These are phyloP conservation scores for Nemurella pictetii DNA, from an alignment of 2,888 invertebrate genomes.

Conservation along the genomic window DNA sequence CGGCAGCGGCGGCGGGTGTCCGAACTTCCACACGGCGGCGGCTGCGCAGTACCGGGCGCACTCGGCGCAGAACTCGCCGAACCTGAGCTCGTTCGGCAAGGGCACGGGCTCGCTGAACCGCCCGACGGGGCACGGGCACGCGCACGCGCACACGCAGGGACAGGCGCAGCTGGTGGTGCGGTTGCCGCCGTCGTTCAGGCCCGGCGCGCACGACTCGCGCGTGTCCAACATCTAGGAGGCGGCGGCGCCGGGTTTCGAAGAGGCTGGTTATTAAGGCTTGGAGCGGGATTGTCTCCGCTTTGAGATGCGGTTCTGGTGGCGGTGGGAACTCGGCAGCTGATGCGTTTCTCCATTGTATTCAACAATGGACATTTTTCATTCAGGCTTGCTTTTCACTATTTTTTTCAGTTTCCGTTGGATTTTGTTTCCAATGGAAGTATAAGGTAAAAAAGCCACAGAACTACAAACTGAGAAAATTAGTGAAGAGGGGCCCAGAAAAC, in stretches of 20 bases:
- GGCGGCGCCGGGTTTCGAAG: not conserved
- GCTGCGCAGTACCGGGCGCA: not conserved
- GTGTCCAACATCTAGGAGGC: not conserved
- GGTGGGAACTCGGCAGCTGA: not conserved
- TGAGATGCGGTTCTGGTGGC: not conserved
- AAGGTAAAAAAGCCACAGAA: too few species aligned
- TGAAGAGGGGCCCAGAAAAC: too few species aligned
- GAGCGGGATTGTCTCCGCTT: not conserved
- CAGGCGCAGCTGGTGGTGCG: conserved; percentile 51
- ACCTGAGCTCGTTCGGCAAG: conserved; percentile 27
- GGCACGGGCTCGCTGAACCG: conserved; percentile 30
- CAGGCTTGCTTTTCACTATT: too few species aligned
- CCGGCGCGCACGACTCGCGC: conserved; percentile 6
- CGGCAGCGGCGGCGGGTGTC: not conserved
- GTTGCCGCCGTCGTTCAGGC: conserved; percentile 46
- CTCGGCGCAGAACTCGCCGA: conserved; percentile 26
- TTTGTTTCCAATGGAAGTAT: too few species aligned
- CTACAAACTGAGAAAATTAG: too few species aligned
- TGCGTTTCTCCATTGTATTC: too few species aligned
- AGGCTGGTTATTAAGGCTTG: too few species aligned
- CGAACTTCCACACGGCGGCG: conserved; percentile 4
- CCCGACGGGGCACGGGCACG: not conserved
- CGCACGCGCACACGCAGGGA: not conserved
- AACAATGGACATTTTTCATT: too few species aligned
- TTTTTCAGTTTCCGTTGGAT: too few species aligned